These are phyloP conservation scores for Echeneis naucrates DNA, from an alignment of 2,797 vertebrate species.

Conservation along the genomic window DNA sequence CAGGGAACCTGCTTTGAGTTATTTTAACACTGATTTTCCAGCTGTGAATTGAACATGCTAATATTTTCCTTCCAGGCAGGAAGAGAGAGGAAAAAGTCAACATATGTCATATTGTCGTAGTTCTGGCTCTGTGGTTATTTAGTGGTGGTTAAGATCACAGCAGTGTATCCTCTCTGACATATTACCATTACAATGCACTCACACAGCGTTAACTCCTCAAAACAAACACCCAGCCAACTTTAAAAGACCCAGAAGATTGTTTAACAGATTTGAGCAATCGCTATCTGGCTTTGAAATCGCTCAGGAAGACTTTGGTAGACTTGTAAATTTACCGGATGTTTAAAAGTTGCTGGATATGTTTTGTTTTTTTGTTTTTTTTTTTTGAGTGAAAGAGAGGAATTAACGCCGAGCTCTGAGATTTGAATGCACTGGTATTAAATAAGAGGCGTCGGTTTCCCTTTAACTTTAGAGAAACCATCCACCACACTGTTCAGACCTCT, in stretches of 20 bases:
- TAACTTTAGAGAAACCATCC: background rate
- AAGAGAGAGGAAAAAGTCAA: background rate
- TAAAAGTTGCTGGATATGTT: background rate
- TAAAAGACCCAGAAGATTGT: background rate
- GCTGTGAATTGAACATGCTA: background rate
- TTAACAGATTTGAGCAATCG: too few species aligned
- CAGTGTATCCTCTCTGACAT: conserved; percentile 10
- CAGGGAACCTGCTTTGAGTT: background rate
- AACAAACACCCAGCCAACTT: background rate
- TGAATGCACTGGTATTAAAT: background rate
- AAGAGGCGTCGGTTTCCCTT: background rate
- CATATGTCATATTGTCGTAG: too few species aligned
- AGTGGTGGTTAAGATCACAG: conserved; percentile 5
- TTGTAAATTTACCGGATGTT: background rate
- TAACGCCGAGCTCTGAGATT: background rate
- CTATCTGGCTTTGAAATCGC: too few species aligned
- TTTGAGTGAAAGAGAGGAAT: background rate
- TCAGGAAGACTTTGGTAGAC: background rate
- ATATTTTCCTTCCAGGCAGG: background rate
- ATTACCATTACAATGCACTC: background rate
- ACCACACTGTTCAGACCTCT: too few species aligned
- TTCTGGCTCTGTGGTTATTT: background rate
- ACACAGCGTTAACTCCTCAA: background rate
- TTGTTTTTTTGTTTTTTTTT: background rate
- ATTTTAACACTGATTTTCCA: conserved; percentile 20